These are phyloP conservation scores for Keiferia lycopersicella DNA, from an alignment of 2,888 invertebrate species.

Conservation along the genomic window DNA sequence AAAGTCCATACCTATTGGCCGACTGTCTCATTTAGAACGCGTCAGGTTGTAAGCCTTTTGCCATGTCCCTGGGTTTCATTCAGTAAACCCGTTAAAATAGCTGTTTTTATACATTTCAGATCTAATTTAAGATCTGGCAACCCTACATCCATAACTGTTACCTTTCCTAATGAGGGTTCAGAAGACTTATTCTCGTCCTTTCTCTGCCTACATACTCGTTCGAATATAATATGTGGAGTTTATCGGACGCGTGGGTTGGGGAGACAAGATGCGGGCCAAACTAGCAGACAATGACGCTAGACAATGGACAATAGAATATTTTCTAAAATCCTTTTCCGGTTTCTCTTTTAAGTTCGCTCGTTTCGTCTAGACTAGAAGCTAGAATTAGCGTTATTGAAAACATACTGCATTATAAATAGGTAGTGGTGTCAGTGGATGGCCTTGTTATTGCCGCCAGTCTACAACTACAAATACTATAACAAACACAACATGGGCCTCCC, in stretches of 20 bases:
- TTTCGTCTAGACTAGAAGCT: not conserved
- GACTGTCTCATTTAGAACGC: too few species aligned
- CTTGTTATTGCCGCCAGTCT: too few species aligned
- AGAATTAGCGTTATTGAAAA: not conserved
- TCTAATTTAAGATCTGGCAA: too few species aligned
- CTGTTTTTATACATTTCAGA: too few species aligned
- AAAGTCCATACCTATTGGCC: too few species aligned
- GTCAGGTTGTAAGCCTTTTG: too few species aligned
- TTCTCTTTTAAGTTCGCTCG: slow-evolving; percentile 10
- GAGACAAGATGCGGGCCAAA: not conserved
- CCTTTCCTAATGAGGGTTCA: slow-evolving; percentile 14
- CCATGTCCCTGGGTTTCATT: too few species aligned
- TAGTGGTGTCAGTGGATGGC: not conserved
- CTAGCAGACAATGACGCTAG: not conserved
- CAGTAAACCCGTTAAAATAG: too few species aligned
- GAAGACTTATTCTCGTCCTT: not conserved
- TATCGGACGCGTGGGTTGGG: not conserved
- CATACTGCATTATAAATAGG: too few species aligned
- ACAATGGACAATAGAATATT: slow-evolving; percentile 6
- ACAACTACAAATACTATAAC: too few species aligned
- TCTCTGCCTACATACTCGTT: not conserved
- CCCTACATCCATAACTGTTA: slow-evolving; percentile 27
- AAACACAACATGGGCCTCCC: too few species aligned
- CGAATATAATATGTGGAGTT: not conserved
- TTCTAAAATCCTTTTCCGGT: slow-evolving; percentile 5